Percentiles rank a stretch among this genome's conserved stretches.
These are phyloP conservation scores for Quadroppia sp. DNA, from an alignment of 2,888 invertebrate species.

Conservation along the genomic window DNA sequence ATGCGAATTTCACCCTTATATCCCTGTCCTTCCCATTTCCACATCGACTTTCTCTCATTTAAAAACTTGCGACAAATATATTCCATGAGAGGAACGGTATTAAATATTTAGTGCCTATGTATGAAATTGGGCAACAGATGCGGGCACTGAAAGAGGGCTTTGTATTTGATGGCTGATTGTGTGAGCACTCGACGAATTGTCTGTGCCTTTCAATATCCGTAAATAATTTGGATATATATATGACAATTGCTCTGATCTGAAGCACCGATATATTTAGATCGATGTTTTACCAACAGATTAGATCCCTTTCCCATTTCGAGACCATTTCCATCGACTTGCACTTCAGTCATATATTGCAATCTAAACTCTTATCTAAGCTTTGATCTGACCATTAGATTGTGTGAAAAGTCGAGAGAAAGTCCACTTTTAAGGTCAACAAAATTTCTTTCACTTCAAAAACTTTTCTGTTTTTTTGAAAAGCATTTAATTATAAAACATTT, in stretches of 20 bases:
- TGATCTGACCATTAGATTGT: neutral
- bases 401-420: too few relatives aligned
- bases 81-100: neutral
- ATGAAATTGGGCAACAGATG: neutral
- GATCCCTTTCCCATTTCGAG: neutral
- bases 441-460: too few relatives aligned
- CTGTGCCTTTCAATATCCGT: neutral
- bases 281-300: neutral
- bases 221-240: neutral
- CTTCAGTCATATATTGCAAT: neutral
- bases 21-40: neutral
- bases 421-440: too few relatives aligned
- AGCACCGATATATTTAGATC: neutral
- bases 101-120: neutral
- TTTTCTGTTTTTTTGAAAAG: too few relatives aligned
- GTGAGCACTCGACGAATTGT: neutral
- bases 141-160: neutral
- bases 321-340: too few relatives aligned
- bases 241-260: neutral
- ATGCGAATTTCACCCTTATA: too few relatives aligned
- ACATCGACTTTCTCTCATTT: neutral
- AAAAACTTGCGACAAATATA: too few relatives aligned
- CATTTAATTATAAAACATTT: too few relatives aligned
- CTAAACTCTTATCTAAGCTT: neutral
- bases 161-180: neutral